These are phyloP conservation scores for Standfussiana lucernea DNA, from an alignment of 2,888 invertebrate genomes.

Conservation along the genomic window DNA sequence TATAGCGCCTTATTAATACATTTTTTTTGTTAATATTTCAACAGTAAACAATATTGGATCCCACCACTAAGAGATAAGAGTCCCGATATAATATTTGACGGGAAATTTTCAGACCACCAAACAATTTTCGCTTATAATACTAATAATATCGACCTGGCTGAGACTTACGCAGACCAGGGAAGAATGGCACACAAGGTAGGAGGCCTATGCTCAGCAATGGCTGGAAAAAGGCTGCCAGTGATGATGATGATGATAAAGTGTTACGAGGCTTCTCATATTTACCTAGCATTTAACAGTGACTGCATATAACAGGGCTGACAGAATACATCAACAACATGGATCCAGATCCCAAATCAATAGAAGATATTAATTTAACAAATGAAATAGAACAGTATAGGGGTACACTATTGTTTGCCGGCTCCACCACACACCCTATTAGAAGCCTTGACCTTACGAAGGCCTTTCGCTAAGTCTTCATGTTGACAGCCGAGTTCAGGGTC, in stretches of 20 bases:
- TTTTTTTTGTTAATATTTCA: background rate
- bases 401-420: background rate
- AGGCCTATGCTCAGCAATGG: no score
- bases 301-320: background rate
- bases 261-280: background rate
- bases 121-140: background rate
- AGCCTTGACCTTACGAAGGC: conserved; percentile 27
- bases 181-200: no score
- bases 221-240: background rate
- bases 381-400: background rate
- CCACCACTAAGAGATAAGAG: background rate
- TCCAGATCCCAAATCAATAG: background rate
- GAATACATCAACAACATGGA: background rate
- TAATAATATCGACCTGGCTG: background rate
- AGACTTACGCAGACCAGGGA: no score
- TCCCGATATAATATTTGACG: background rate
- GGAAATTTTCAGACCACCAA: no score
- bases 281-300: background rate
- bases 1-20: no score
- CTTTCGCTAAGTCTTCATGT: conserved; percentile 16
- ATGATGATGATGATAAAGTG: background rate
- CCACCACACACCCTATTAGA: background rate
- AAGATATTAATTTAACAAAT: background rate
- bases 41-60: background rate
- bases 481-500: conserved; percentile 10